These are phyloP conservation scores for Sphenodon punctatus DNA, from an alignment of 2,797 vertebrate genomes.

Conservation along the genomic window DNA sequence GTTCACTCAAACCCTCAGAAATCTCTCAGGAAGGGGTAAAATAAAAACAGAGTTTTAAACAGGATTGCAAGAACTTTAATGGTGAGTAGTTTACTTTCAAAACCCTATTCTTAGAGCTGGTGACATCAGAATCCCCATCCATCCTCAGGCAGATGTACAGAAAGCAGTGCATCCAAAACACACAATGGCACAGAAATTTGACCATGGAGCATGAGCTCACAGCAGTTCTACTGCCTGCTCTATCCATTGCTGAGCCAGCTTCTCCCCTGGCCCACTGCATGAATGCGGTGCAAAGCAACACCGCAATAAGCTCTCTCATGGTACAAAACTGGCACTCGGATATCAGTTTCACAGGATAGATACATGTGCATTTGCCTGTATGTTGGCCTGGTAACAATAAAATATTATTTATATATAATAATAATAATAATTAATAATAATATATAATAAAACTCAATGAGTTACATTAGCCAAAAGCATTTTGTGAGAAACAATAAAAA, in stretches of 20 bases:
- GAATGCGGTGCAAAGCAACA: too few species aligned
- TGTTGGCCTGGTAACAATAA: constrained; percentile 72
- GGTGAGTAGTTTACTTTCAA: constrained; percentile 16
- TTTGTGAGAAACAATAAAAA: constrained; percentile 76
- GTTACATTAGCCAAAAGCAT: constrained; percentile 79
- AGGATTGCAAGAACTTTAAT: background rate
- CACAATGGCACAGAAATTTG: constrained; percentile 33
- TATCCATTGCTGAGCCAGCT: constrained; percentile 11
- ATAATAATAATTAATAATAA: too few species aligned
- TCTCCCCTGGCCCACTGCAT: constrained; percentile 10
- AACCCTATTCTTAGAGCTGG: constrained; percentile 5
- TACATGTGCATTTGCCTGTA: constrained; percentile 68
- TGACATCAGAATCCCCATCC: constrained; percentile 30
- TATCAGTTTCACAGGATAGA: constrained; percentile 68
- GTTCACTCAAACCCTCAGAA: constrained; percentile 18
- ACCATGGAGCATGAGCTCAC: constrained; percentile 27
- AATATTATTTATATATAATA: constrained; percentile 64
- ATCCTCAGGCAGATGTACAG: background rate
- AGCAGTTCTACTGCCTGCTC: constrained; percentile 34
- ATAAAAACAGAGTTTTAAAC: background rate
- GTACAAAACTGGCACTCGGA: constrained; percentile 71
- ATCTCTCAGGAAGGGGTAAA: background rate
- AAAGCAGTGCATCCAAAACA: constrained; percentile 32
- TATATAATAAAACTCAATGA: constrained; percentile 74
- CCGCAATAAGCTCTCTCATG: constrained; percentile 29